Evolutionary conservation across 2,113 vertebrate genomes (phyloP).

Genomic region (Helogale parvula): DNA sequence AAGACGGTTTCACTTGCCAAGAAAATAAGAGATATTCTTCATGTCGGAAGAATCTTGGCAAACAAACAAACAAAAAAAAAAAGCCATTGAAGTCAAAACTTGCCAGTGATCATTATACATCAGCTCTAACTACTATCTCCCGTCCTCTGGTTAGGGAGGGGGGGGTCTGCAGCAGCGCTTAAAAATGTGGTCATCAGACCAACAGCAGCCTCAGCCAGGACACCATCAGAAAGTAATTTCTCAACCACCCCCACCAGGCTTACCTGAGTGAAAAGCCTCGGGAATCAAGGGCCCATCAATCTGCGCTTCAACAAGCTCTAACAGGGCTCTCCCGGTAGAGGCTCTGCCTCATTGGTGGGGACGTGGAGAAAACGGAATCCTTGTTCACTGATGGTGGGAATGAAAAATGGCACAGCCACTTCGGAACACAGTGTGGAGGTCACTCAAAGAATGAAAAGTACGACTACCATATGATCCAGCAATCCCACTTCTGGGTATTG

Average conservation of each 20-base stretch:
- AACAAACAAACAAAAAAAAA: not conserved
- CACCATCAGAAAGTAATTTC: not conserved
- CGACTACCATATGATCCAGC: not conserved
- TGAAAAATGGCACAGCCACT: not conserved
- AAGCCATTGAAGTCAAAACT: not conserved
- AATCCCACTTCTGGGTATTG: not conserved
- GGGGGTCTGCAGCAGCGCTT: not conserved
- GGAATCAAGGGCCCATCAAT: not conserved
- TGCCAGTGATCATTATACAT: not conserved
- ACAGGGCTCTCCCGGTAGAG: not conserved
- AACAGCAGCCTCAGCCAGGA: not conserved
- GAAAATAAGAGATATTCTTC: conserved; percentile 33
- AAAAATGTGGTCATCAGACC: not conserved
- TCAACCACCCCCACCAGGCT: not conserved
- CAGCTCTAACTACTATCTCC: not conserved
- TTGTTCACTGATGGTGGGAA: not conserved
- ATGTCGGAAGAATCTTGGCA: not conserved
- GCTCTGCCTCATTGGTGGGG: not conserved
- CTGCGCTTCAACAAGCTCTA: not conserved
- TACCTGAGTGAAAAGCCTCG: not conserved
- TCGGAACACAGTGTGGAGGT: not conserved
- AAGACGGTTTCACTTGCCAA: not conserved
- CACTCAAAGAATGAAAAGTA: not conserved
- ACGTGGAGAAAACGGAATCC: not conserved
- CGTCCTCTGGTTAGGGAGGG: not conserved